Evolutionary conservation across 1,140 invertebrate genomes (phyloP), one percentile per base, ranked within the genome.

Genomic region (Sycobia sp.): DNA sequence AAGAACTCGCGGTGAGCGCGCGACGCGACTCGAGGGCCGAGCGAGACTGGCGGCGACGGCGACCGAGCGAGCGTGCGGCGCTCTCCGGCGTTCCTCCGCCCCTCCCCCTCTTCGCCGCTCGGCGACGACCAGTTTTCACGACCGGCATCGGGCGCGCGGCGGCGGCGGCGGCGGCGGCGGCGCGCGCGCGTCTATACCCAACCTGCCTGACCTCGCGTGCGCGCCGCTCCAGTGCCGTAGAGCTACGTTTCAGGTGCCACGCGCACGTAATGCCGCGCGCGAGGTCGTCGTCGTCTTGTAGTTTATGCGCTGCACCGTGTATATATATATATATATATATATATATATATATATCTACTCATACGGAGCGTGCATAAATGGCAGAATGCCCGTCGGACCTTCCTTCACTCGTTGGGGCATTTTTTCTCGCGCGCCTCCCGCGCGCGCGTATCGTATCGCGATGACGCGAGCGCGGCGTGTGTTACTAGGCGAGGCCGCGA

Each of bases 121-220:
- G 49, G 29, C 49, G 29, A n/a, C n/a, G 29, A 16, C 27, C 38
- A 14, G 10, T 14, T 11, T 4, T 22, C 10, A 4, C 44, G 3
- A 4, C 29, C 32, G n/a, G n/a, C 34, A 7, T 7, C 41, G n/a
- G 18, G n/a, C 14, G 34, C 50, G 29, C 14, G 18, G 22, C 49
- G 41, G 1, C 47, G 47, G 29, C 43, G 56, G 32, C 34, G 34
- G 49, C 34, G 46, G 44, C 46, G 44, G 27, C 32, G 22, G 34
- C 18, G 16, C 41, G 55, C 55, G 29, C 29, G 46, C 46, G 34
- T 49, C 32, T 16, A n/a, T n/a, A 59, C 56, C 56, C 49, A 59
- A 49, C 56, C 56, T 59, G n/a, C 34, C 34, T 49, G 23, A 59
- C 56, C 29, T 47, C 41, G 29, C 25, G 14, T 16, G 23, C 25